Percentiles rank a stretch among this genome's conserved stretches.
Conservation (phyloP, 1,140 invertebrate species). For the Eriocheir sinensis region DNA sequence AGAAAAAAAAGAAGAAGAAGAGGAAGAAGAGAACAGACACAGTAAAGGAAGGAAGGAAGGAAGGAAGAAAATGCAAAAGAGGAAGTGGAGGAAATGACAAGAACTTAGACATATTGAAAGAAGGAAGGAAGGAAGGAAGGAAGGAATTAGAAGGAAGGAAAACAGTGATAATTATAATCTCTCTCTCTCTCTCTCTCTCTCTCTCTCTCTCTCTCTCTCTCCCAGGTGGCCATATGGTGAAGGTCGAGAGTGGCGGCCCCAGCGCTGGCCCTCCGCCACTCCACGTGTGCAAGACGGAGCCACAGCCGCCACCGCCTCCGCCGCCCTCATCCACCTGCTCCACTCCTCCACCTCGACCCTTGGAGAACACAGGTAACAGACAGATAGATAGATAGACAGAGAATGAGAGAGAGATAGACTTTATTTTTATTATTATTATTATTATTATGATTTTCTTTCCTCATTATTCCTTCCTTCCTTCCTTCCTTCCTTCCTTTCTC, state of each 20-base stretch:
- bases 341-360: not conserved
- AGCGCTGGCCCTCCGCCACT: not conserved
- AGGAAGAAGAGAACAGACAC: too few species aligned
- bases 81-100: too few species aligned
- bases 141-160: too few species aligned
- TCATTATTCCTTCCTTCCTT: not conserved
- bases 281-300: not conserved
- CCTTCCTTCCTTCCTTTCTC: not conserved
- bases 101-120: too few species aligned
- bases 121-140: too few species aligned
- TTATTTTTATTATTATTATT: not conserved
- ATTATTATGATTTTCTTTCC: too few species aligned
- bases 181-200: too few species aligned
- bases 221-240: not conserved
- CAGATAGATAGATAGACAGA: not conserved
- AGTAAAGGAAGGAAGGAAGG: too few species aligned
- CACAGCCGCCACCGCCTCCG: not conserved
- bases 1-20: too few species aligned
- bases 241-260: not conserved
- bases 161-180: too few species aligned
- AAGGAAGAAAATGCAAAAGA: too few species aligned
- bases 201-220: too few species aligned
- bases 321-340: not conserved
- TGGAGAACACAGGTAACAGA: not conserved
- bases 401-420: not conserved